phyloP scores from a whole-genome alignment of 1,140 invertebrate species.

The Trissolcus basalis region DNA sequence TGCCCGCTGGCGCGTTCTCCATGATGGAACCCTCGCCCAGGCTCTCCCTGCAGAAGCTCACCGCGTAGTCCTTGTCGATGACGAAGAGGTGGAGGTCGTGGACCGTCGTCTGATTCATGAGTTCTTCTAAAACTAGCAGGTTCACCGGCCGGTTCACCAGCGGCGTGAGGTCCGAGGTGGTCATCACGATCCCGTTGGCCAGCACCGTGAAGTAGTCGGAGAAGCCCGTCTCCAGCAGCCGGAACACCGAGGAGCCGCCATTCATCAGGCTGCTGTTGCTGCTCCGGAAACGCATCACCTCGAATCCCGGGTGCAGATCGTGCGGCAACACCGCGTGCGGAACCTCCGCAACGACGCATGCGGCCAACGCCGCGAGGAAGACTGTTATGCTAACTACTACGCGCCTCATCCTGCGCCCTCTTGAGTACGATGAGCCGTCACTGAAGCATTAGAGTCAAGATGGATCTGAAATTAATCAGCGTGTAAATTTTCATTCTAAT shows the following conservation, averaged over 20 bases:
- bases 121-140: conserved; percentile 87
- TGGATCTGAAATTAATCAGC: conserved; percentile 38
- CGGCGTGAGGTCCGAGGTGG: conserved; percentile 87
- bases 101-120: conserved; percentile 85
- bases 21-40: conserved; percentile 81
- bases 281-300: conserved; percentile 83
- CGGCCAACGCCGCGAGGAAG: conserved; percentile 37
- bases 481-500: neutral
- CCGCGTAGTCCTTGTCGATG: conserved; percentile 86
- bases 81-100: conserved; percentile 89
- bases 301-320: conserved; percentile 90
- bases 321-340: conserved; percentile 81
- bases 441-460: conserved; percentile 63
- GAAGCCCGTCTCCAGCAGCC: conserved; percentile 84
- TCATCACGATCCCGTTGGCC: conserved; percentile 93
- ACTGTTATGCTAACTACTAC: conserved; percentile 43
- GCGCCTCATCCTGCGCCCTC: conserved; percentile 63
- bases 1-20: conserved; percentile 85
- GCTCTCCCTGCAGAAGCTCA: conserved; percentile 83
- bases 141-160: conserved; percentile 87
- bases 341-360: conserved; percentile 50
- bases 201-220: conserved; percentile 90
- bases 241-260: conserved; percentile 79
- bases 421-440: conserved; percentile 41
- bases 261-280: conserved; percentile 42